Evolutionary conservation across 2,113 vertebrate genomes (phyloP), one percentile per base, ranked within the genome.

Genomic region (Caranx melampygus): DNA sequence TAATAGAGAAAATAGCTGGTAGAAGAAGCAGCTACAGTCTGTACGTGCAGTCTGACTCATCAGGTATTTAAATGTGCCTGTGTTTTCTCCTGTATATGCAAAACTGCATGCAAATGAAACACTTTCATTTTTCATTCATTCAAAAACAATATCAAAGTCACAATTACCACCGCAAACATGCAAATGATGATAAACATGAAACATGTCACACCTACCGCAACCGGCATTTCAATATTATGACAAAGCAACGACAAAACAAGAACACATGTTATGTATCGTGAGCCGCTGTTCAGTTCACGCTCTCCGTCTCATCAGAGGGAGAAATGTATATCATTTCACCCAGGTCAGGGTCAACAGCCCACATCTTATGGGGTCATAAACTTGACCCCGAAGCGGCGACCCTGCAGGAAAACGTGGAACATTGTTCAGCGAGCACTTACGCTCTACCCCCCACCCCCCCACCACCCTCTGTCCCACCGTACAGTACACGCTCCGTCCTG

Each of bases 331-430:
- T 65, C 18, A 86, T 88, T 88, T 61, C 60, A 64, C 65, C n/a
- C 31, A 71, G 86, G 91, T 88, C 78, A 13, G 75, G 89, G 90
- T 91, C 91, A 89, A 81, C 76, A 5, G 79, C 62, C 73, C 68
- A 3, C 75, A 57, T 87, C 70, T 83, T 71, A 89, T 79, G 49
- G 73, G 80, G 85, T 86, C 55, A 8, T 35, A 75, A 90, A 85
- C 89, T 86, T 87, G 83, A 91, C 90, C 91, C 72, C 12, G 0
- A 16, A 77, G 63, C 57, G 11, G 65, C 35, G 78, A 88, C 83
- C 87, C 67, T 13, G 55, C 11, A 72, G 69, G 72, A 81, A 75
- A 65, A 76, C 81, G 78, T 65, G 79, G 73, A 85, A 76, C 57
- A n/a, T 66, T 58, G 67, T 75, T 81, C 40, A 47, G 68, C 44